These are phyloP conservation scores for Dromius quadrimaculatus DNA, from an alignment of 2,888 invertebrate genomes.

Conservation along the genomic window DNA sequence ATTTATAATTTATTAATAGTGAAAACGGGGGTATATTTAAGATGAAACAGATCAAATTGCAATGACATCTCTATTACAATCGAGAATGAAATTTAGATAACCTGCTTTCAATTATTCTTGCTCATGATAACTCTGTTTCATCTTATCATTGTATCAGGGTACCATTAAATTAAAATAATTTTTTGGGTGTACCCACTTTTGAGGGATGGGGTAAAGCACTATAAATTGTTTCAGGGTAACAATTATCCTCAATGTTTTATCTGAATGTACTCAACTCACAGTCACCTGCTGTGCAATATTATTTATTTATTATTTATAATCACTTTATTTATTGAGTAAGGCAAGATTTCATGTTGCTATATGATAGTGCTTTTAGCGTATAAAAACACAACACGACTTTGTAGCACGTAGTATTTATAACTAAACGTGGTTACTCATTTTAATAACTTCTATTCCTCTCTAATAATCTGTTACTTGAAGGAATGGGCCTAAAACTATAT, in stretches of 20 bases:
- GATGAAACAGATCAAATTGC: conserved; percentile 25
- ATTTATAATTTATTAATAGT: conserved; percentile 46
- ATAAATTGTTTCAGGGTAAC: conserved; percentile 47
- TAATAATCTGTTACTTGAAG: not conserved
- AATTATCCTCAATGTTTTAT: conserved; percentile 44
- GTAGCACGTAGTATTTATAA: conserved; percentile 41
- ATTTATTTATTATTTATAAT: conserved; percentile 32
- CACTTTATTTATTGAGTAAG: conserved; percentile 27
- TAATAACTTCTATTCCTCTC: conserved; percentile 31
- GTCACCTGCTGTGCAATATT: conserved; percentile 40
- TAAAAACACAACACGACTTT: conserved; percentile 66
- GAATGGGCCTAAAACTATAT: conserved; percentile 31
- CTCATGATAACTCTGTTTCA: conserved; percentile 9
- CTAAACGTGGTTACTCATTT: conserved; percentile 48
- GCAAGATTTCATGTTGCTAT: conserved; percentile 58
- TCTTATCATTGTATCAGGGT: conserved; percentile 36
- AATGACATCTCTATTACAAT: conserved; percentile 26
- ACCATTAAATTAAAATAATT: conserved; percentile 22
- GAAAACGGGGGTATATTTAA: conserved; percentile 1
- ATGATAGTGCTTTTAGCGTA: conserved; percentile 65
- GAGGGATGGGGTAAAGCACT: conserved; percentile 50
- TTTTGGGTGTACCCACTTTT: conserved; percentile 31
- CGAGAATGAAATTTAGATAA: conserved; percentile 3
- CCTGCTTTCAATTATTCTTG: conserved; percentile 3
- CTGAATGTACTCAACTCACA: conserved; percentile 39